These are phyloP conservation scores for Amblyopsis rosae DNA, from an alignment of 2,113 vertebrate genomes.

Conservation along the genomic window DNA sequence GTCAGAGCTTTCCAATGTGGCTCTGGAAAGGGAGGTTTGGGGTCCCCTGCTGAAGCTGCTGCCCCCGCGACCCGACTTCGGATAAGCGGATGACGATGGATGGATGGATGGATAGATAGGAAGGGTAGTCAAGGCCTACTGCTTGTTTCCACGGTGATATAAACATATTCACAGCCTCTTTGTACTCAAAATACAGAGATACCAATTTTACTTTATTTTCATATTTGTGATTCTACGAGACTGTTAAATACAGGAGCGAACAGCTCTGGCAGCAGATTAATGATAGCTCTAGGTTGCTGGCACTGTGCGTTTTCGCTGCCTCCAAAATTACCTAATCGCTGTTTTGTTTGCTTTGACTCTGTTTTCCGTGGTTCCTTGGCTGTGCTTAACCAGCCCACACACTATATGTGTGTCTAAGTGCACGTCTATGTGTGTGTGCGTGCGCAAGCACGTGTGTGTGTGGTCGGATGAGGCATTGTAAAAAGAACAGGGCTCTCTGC, in stretches of 20 bases:
- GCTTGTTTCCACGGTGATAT: constrained; percentile 67
- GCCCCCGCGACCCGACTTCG: no score
- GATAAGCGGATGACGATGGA: no score
- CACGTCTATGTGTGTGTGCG: no score
- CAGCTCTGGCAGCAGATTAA: constrained; percentile 32
- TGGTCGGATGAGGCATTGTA: constrained; percentile 28
- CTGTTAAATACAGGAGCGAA: constrained; percentile 7
- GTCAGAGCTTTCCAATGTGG: no score
- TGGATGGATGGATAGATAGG: no score
- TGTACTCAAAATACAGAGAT: constrained; percentile 30
- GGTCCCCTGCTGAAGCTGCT: no score
- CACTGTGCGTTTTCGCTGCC: not conserved
- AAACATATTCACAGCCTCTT: constrained; percentile 51
- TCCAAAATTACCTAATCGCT: not conserved
- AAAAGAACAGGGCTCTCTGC: constrained; percentile 33
- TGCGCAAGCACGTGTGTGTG: constrained; percentile 12
- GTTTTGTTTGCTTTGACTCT: constrained; percentile 4
- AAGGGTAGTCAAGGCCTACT: constrained; percentile 37
- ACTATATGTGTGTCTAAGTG: constrained; percentile 34
- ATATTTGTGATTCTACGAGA: constrained; percentile 33
- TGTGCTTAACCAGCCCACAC: not conserved
- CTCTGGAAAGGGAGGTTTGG: no score
- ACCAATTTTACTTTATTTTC: constrained; percentile 20
- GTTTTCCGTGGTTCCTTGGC: no score
- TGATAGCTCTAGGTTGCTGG: constrained; percentile 17